Conservation (phyloP, 2,888 invertebrate species). For the Meiosimyza platycephala region DNA sequence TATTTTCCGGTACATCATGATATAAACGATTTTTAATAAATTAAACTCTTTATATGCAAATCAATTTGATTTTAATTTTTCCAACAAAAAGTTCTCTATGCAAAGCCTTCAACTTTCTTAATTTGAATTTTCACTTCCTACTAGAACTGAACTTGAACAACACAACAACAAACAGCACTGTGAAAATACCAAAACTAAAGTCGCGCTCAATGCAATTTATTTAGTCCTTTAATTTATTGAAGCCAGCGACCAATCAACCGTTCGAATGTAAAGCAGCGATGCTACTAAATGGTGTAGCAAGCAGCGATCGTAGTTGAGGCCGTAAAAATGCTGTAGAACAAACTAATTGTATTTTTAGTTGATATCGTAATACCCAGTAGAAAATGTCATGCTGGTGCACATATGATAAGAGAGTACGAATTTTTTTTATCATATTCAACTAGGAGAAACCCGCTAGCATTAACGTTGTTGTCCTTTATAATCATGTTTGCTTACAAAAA, state of each 20-base stretch:
- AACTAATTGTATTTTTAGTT: too few relatives aligned
- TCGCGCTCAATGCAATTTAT: background rate
- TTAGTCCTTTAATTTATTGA: background rate
- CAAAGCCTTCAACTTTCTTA: background rate
- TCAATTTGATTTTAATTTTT: slow-evolving; percentile 8
- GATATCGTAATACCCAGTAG: too few relatives aligned
- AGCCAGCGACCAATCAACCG: background rate
- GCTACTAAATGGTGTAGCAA: slow-evolving; percentile 11
- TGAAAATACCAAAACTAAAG: background rate
- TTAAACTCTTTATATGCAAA: slow-evolving; percentile 7
- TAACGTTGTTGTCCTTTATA: too few relatives aligned
- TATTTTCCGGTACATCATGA: slow-evolving; percentile 40
- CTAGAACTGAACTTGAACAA: background rate
- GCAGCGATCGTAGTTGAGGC: slow-evolving; percentile 6
- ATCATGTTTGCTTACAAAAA: too few relatives aligned
- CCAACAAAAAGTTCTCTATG: too few relatives aligned
- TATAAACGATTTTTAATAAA: slow-evolving; percentile 22
- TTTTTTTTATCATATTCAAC: too few relatives aligned
- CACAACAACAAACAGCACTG: background rate
- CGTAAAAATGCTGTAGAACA: background rate
- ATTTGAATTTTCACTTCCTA: slow-evolving; percentile 12
- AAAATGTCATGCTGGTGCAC: too few relatives aligned
- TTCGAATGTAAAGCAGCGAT: slow-evolving; percentile 17
- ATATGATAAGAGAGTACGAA: too few relatives aligned
- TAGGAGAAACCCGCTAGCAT: too few relatives aligned